A percentile compares a stretch with the other conserved stretches of the same genome.
Conservation (phyloP, 2,797 vertebrate species). For the Labeo calbasu region DNA sequence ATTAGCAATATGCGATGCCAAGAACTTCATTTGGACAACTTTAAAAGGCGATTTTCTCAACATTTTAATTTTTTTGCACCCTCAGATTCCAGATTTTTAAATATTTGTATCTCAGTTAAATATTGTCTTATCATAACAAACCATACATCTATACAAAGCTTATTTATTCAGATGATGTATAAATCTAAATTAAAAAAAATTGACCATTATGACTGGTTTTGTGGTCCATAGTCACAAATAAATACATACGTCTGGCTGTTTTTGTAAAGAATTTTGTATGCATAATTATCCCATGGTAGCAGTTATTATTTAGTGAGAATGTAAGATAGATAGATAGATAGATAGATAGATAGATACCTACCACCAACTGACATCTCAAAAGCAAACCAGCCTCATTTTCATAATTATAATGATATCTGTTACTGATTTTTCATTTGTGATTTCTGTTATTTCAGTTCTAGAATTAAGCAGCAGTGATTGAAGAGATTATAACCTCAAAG, state of each 20-base stretch:
- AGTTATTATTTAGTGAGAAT: neutral
- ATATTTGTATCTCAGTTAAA: too few species aligned
- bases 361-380: neutral
- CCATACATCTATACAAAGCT: too few species aligned
- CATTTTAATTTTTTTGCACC: too few species aligned
- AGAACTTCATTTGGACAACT: too few species aligned
- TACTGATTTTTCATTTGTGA: neutral
- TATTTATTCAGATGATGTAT: too few species aligned
- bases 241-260: neutral
- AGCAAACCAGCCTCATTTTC: neutral
- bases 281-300: neutral
- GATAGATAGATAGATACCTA: neutral
- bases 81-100: too few species aligned
- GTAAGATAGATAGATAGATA: neutral
- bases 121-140: too few species aligned
- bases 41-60: too few species aligned
- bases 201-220: too few species aligned
- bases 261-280: neutral
- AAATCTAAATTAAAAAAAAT: too few species aligned
- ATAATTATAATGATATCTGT: constrained; percentile 2
- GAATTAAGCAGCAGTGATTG: neutral
- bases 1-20: too few species aligned
- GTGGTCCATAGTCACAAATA: too few species aligned
- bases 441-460: neutral
- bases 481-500: neutral